A percentile compares a stretch with the other conserved stretches of the same genome.
These are phyloP conservation scores for Ryuthela nishihirai DNA, from an alignment of 2,888 invertebrate genomes.

Conservation along the genomic window DNA sequence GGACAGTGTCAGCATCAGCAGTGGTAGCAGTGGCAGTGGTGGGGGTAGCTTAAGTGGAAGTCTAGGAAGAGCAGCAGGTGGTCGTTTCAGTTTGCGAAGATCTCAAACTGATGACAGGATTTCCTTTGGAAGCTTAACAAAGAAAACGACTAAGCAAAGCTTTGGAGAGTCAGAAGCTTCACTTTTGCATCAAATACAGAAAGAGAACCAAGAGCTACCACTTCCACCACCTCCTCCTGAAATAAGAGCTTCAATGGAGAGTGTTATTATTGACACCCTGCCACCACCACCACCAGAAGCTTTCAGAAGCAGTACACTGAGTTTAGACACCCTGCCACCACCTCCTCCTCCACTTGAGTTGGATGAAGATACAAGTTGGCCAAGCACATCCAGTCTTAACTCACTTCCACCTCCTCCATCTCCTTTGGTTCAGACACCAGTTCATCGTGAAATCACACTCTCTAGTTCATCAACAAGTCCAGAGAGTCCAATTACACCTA, in stretches of 20 bases:
- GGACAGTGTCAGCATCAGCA: conserved; percentile 33
- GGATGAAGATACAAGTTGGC: conserved; percentile 25
- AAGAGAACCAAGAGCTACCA: conserved; percentile 31
- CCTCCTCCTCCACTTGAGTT: conserved; percentile 45
- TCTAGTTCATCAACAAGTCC: neutral
- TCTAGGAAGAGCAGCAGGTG: conserved; percentile 34
- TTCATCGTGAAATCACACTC: neutral
- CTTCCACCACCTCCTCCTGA: conserved; percentile 33
- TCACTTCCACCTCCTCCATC: conserved; percentile 41
- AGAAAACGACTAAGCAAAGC: conserved; percentile 9
- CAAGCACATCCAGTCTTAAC: conserved; percentile 40
- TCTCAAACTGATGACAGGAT: conserved; percentile 42
- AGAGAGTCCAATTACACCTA: neutral
- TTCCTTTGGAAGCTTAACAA: conserved; percentile 25
- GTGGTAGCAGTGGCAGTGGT: conserved; percentile 32
- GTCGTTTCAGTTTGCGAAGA: conserved; percentile 36
- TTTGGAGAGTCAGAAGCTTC: too few species aligned
- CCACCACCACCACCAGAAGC: conserved; percentile 65
- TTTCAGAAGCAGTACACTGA: conserved; percentile 19
- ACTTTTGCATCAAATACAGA: conserved; percentile 13
- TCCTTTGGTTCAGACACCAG: conserved; percentile 11
- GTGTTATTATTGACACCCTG: conserved; percentile 56
- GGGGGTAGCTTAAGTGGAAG: conserved; percentile 35
- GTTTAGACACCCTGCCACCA: conserved; percentile 41
- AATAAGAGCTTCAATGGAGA: conserved; percentile 7